Conservation (phyloP, 2,888 invertebrate genomes). For the Lepidocyrtoides sp. region DNA sequence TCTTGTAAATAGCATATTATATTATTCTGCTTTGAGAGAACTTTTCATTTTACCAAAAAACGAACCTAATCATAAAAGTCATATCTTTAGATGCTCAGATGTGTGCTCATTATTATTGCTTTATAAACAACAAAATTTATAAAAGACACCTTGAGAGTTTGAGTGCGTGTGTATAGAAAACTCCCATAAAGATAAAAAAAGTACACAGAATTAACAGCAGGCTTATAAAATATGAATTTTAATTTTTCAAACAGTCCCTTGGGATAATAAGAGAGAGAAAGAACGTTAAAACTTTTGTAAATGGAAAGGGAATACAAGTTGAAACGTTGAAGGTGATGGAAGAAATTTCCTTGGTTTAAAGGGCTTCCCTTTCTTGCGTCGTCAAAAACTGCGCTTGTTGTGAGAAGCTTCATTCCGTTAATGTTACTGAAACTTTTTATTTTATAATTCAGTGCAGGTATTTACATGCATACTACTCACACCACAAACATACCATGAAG, state of each 20-base stretch:
- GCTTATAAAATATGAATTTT: slow-evolving; percentile 72
- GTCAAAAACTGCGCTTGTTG: background rate
- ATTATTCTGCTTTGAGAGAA: slow-evolving; percentile 73
- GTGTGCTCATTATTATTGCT: slow-evolving; percentile 53
- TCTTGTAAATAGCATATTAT: slow-evolving; percentile 70
- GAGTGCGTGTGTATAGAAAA: background rate
- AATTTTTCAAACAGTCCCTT: slow-evolving; percentile 63
- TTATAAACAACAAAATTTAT: slow-evolving; percentile 58
- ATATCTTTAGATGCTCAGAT: slow-evolving; percentile 60
- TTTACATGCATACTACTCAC: too few species aligned
- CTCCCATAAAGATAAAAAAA: background rate
- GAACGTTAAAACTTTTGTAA: slow-evolving; percentile 22
- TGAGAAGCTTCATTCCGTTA: background rate
- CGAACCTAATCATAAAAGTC: slow-evolving; percentile 58
- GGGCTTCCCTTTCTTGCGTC: slow-evolving; percentile 1
- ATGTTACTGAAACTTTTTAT: slow-evolving; percentile 29
- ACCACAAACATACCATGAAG: background rate
- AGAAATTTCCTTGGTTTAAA: slow-evolving; percentile 5
- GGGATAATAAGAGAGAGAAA: background rate
- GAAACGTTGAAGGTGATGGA: slow-evolving; percentile 13
- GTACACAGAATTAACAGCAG: slow-evolving; percentile 7
- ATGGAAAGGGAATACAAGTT: background rate
- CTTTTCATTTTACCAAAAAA: slow-evolving; percentile 15
- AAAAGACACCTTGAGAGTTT: background rate
- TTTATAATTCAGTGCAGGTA: slow-evolving; percentile 72